Base-by-base conservation (phyloP, 2,113 vertebrate genomes). In the Craseonycteris thonglongyai region DNA sequence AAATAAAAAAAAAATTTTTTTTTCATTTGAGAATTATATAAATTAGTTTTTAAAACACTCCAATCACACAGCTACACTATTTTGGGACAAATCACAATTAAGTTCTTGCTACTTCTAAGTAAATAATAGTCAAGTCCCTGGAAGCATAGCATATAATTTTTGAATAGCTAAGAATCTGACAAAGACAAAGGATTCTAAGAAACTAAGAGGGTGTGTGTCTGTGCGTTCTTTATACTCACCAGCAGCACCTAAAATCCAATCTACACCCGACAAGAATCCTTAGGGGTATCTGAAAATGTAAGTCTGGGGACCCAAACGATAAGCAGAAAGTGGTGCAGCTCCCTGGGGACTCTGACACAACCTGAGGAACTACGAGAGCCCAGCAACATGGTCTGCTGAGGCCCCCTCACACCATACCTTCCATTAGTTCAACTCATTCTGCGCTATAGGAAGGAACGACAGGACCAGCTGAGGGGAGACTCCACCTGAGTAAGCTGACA, bases 161-260 rank as follows among this genome's bases (percentile, higher is more conserved):
- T 88, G 40, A 95, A 65, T 86, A 90, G 87, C 68, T 86, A 91
- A 91, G 75, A 75, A 72, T 47, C 19, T 84, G 42, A 65, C 18
- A 49, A 79, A 30, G 51, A 83, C 28, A 88, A 59, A 91, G 85
- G 24, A 86, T 82, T 83, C 68, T 47, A 95, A 87, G 24, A 90
- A 87, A 40, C n/a, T 42, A 71, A 78, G 75, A 40, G 13, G 38
- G 9, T 49, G 28, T 49, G 16, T 68, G 19, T 30, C 16, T 26
- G 76, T 61, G 74, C 30, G 83, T 56, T 21, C 6, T 66, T 40
- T 69, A 76, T 28, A 85, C 30, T 71, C 30, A 54, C 16, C 3
- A 49, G 18, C 19, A 90, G 63, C 35, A 87, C 59, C 90, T 92
- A 59, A 90, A 93, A 87, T 15, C n/a, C 42, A 54, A 49, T 42